These are phyloP conservation scores for Apocheima hispidaria DNA, from an alignment of 2,888 invertebrate species.

Conservation along the genomic window DNA sequence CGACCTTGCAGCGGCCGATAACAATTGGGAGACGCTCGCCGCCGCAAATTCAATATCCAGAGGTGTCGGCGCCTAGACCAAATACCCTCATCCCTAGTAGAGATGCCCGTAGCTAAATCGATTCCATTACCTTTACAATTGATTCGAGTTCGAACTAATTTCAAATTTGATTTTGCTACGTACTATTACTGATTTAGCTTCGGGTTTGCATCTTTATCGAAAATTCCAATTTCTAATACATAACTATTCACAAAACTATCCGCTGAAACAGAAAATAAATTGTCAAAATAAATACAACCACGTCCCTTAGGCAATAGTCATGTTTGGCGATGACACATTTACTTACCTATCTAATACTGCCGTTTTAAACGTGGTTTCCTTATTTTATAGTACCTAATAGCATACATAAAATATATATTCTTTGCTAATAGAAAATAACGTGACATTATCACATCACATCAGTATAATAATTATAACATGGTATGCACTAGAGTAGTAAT, in stretches of 20 bases:
- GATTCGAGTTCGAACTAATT: background rate
- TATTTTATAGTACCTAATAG: background rate
- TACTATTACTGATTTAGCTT: too few relatives aligned
- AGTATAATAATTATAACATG: too few relatives aligned
- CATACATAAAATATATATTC: too few relatives aligned
- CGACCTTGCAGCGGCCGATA: conserved; percentile 83
- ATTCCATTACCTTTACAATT: background rate
- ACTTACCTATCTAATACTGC: background rate
- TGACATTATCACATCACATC: background rate
- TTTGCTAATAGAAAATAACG: background rate
- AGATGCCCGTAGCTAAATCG: conserved; percentile 10
- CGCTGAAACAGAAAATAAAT: background rate
- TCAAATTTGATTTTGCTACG: too few relatives aligned
- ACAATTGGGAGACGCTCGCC: conserved; percentile 80
- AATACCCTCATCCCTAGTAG: conserved; percentile 43
- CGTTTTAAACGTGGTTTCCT: background rate
- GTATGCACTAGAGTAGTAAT: too few relatives aligned
- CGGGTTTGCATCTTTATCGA: too few relatives aligned
- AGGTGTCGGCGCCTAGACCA: conserved; percentile 70
- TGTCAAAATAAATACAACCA: background rate
- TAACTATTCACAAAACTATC: too few relatives aligned
- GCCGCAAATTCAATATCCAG: conserved; percentile 84
- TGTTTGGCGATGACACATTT: background rate
- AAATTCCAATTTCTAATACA: too few relatives aligned
- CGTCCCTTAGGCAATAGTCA: background rate